Conservation (phyloP, 2,888 invertebrate species). For the Drosophila monieri region DNA sequence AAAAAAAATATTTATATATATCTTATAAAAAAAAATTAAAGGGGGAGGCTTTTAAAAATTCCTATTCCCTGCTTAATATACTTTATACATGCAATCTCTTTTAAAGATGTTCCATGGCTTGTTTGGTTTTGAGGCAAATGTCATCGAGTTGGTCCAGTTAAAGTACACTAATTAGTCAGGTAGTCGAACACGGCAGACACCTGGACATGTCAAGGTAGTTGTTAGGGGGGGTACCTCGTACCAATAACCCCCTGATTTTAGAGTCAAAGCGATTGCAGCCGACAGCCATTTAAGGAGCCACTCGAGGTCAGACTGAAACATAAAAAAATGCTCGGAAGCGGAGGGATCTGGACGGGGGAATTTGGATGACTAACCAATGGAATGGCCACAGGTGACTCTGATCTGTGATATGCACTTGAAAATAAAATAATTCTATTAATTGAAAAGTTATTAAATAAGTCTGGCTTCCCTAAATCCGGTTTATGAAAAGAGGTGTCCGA, state of each 20-base stretch:
- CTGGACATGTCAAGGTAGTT: conserved; percentile 76
- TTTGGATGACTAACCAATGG: conserved; percentile 44
- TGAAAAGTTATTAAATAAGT: neutral
- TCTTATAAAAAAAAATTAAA: neutral
- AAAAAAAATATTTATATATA: conserved; percentile 8
- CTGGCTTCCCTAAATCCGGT: no score
- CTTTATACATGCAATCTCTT: conserved; percentile 47
- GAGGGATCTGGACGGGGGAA: neutral
- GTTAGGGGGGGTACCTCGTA: conserved; percentile 8
- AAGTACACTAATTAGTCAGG: conserved; percentile 69
- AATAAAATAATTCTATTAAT: neutral
- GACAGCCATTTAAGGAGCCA: conserved; percentile 72
- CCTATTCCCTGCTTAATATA: conserved; percentile 38
- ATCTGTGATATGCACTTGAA: conserved; percentile 12
- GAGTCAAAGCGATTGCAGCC: conserved; percentile 56
- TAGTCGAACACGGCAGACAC: conserved; percentile 51
- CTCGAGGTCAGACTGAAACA: conserved; percentile 61
- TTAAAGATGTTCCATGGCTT: conserved; percentile 35
- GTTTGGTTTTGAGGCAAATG: conserved; percentile 51
- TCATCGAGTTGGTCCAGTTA: conserved; percentile 51
- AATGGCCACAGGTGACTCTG: conserved; percentile 47
- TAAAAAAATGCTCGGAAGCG: neutral
- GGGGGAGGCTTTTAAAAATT: conserved; percentile 1
- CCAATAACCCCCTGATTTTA: neutral
- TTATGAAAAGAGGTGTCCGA: no score